Evolutionary conservation across 2,113 vertebrate species (phyloP).

Genomic region (Xerus inauris): DNA sequence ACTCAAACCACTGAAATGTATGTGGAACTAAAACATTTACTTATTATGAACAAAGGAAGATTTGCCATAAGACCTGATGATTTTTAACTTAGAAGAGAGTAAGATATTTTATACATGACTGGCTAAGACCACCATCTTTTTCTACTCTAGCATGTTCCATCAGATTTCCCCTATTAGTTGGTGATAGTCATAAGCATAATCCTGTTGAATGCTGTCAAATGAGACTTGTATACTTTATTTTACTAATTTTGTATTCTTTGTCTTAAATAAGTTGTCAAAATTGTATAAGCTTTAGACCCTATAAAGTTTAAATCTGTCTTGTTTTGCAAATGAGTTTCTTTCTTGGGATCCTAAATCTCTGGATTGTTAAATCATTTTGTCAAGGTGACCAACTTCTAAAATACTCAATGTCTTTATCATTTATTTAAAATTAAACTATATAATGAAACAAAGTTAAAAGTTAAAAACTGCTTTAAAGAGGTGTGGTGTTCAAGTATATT

Average conservation of each 20-base stretch:
- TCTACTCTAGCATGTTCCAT: not conserved
- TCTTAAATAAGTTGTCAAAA: slow-evolving; percentile 5
- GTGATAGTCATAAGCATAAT: not conserved
- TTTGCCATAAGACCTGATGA: not conserved
- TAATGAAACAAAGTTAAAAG: slow-evolving; percentile 43
- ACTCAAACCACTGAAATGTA: slow-evolving; percentile 3
- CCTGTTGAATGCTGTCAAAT: not conserved
- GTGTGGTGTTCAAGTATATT: slow-evolving; percentile 28
- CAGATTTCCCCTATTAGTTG: not conserved
- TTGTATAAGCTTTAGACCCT: not conserved
- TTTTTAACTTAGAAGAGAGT: not conserved
- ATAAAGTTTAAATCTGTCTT: slow-evolving; percentile 12
- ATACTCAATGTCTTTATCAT: not conserved
- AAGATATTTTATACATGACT: not conserved
- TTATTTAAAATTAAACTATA: slow-evolving; percentile 67
- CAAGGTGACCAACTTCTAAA: slow-evolving; percentile 16
- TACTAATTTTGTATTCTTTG: slow-evolving; percentile 41
- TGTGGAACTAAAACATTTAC: slow-evolving; percentile 24
- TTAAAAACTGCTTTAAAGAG: slow-evolving; percentile 53
- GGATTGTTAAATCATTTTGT: slow-evolving; percentile 49
- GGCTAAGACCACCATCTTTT: slow-evolving; percentile 6
- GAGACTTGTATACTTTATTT: not conserved
- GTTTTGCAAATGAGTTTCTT: slow-evolving; percentile 29
- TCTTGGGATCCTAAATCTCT: slow-evolving; percentile 49
- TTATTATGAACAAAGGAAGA: slow-evolving; percentile 44